Conservation (phyloP, 2,113 vertebrate genomes). For the Trematocara stigmaticum region DNA sequence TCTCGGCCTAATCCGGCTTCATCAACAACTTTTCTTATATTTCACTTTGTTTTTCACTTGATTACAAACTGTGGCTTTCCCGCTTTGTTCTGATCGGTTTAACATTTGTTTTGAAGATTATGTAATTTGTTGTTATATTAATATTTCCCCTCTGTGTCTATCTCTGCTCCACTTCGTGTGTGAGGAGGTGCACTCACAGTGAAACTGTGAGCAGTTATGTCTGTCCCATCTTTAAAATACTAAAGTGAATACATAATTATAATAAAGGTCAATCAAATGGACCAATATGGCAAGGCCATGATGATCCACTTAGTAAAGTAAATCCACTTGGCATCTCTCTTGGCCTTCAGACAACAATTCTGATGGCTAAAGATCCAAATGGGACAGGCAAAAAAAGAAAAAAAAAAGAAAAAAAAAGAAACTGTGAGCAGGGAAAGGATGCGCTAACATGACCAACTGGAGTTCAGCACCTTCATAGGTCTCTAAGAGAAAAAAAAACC, state of each 20-base stretch:
- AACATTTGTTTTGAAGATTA: background rate
- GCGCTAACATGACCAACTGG: background rate
- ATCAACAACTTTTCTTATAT: background rate
- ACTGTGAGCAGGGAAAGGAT: background rate
- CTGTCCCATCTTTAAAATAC: too few species aligned
- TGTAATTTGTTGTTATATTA: too few species aligned
- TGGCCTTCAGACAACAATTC: too few species aligned
- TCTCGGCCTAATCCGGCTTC: background rate
- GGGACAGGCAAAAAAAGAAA: too few species aligned
- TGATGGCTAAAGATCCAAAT: too few species aligned
- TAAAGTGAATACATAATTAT: too few species aligned
- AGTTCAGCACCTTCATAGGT: background rate
- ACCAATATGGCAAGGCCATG: too few species aligned
- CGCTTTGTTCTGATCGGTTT: background rate
- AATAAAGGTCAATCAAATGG: too few species aligned
- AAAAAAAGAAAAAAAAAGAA: too few species aligned
- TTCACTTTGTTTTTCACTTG: background rate
- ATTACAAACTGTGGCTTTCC: background rate
- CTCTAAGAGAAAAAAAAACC: background rate
- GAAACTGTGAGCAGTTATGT: background rate
- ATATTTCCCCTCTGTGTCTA: background rate
- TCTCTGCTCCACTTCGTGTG: background rate
- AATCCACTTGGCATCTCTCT: too few species aligned
- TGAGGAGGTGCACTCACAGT: too few species aligned
- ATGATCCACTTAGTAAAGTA: too few species aligned